These are phyloP conservation scores for Aleiodes testaceus DNA, from an alignment of 2,888 invertebrate species.

Conservation along the genomic window DNA sequence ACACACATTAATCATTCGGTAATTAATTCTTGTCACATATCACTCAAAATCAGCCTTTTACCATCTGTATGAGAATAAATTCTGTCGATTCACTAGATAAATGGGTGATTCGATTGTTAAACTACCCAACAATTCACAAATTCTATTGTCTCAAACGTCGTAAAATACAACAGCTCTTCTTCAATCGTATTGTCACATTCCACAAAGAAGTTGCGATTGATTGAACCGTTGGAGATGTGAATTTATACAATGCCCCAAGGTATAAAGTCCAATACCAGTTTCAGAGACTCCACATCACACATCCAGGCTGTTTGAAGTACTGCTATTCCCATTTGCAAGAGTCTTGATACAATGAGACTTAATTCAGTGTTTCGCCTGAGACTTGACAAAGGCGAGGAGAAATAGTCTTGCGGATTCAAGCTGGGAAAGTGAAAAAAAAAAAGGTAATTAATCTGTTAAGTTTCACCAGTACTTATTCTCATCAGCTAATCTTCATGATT, in stretches of 20 bases:
- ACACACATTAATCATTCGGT: too few relatives aligned
- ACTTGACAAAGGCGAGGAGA: too few relatives aligned
- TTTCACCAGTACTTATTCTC: too few relatives aligned
- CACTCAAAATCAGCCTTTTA: too few relatives aligned
- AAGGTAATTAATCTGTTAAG: too few relatives aligned
- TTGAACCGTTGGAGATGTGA: not conserved
- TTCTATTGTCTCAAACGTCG: conserved; percentile 28
- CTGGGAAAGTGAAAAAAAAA: not conserved
- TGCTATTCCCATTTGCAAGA: not conserved
- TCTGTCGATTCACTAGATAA: too few relatives aligned
- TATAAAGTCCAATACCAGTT: conserved; percentile 1
- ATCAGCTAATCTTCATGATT: not conserved
- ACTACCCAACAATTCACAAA: not conserved
- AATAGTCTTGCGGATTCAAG: too few relatives aligned
- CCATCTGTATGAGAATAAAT: too few relatives aligned
- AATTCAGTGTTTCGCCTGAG: too few relatives aligned
- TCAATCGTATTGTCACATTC: conserved; percentile 3
- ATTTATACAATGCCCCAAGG: conserved; percentile 4
- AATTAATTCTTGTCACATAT: too few relatives aligned
- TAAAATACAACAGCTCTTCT: not conserved
- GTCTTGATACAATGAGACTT: conserved; percentile 10
- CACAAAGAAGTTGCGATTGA: conserved; percentile 1
- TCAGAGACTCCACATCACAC: conserved; percentile 5
- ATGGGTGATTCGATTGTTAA: too few relatives aligned
- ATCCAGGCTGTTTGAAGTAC: not conserved